Evolutionary conservation across 2,888 invertebrate genomes (phyloP), one percentile per base, ranked within the genome.

Genomic region (Melanotus villosus): DNA sequence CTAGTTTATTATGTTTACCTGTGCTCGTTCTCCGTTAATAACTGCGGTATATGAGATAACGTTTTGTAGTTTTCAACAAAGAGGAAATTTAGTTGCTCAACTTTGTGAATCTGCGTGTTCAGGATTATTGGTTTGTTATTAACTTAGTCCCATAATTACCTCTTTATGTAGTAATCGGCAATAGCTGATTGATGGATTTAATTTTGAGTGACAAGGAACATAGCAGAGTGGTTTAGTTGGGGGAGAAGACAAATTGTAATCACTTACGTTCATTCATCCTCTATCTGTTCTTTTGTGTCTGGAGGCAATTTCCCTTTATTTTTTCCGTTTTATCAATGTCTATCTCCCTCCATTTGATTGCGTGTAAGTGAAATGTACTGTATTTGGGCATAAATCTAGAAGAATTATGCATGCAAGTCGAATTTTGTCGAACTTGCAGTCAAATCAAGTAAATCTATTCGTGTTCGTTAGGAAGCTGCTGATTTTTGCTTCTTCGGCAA

Each of bases 141-240:
- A 41, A 41, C 14, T 41, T 18, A 41, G 14, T 41, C 14, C 16
- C 14, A 9, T 41, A 41, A 41, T 41, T 41, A 16, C 14, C 41
- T 18, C 7, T 26, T 32, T 52, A 52, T 32, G 32, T 32, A 32
- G 52, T 18, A 52, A 52, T 30, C 52, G 32, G 26, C 47, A 52
- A 6, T 72, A 76, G 75, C 77, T 78, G 78, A 79, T 75, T 79
- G 79, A 79, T 77, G 79, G 78, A 78, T 79, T 80, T 79, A 80
- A 80, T 80, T 77, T 78, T 74, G 76, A 59, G 69, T 74, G 79
- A 78, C 78, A 77, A 74, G 71, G 75, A 77, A 74, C 74, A 76
- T 62, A 69, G 70, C 56, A 56, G 47, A 57, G 66, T 45, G 62
- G 65, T 57, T 65, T 62, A 67, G 62, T 50, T 60, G 47, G 67